A percentile compares a stretch with the other conserved stretches of the same genome.
phyloP scores from a whole-genome alignment of 2,797 vertebrate species.

The Ciconia nigra region DNA sequence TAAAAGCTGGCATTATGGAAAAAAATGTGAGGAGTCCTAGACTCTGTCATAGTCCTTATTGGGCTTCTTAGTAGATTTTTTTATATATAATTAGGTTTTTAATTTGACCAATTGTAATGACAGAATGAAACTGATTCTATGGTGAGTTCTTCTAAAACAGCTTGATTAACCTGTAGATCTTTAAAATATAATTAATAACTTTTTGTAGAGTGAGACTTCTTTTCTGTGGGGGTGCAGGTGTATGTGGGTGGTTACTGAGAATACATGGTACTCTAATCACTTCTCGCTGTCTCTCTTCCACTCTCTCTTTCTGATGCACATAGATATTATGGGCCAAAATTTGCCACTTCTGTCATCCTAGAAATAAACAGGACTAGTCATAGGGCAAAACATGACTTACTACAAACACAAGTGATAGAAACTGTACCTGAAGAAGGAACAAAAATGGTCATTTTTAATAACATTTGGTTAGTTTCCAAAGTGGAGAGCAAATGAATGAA shows the following conservation, averaged over 20 bases:
- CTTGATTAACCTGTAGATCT: background rate
- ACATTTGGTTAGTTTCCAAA: background rate
- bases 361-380: slow-evolving; percentile 43
- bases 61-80: background rate
- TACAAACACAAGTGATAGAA: background rate
- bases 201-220: background rate
- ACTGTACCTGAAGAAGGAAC: background rate
- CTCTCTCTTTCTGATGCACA: slow-evolving; percentile 13
- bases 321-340: slow-evolving; percentile 5
- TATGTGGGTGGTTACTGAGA: slow-evolving; percentile 32
- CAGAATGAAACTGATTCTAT: background rate
- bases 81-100: background rate
- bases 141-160: background rate
- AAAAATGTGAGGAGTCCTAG: background rate
- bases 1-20: background rate
- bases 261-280: background rate
- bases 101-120: background rate
- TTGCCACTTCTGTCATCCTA: slow-evolving; percentile 9
- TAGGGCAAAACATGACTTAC: slow-evolving; percentile 13
- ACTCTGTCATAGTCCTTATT: background rate
- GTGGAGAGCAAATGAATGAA: background rate
- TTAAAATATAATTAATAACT: slow-evolving; percentile 25
- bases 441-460: background rate
- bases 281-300: slow-evolving; percentile 2
- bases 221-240: background rate